Evolutionary conservation across 1,140 invertebrate genomes (phyloP), one percentile per base, ranked within the genome.

Genomic region (Lepidurus packardi): DNA sequence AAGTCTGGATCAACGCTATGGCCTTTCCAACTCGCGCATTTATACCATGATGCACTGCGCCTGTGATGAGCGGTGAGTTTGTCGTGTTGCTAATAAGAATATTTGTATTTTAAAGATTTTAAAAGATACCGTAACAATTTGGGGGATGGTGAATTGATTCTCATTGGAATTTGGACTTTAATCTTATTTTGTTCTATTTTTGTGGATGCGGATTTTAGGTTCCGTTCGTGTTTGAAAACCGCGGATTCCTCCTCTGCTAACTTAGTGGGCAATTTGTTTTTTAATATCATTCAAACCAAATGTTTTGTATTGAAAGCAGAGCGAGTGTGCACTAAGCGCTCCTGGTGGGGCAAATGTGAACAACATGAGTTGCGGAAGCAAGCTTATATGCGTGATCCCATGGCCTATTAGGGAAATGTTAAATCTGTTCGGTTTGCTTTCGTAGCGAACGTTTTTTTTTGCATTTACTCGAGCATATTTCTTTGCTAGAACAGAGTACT

Each of bases 241-340:
- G 91, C 93, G 0, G 89, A 90, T 79, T 93, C 94, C 0, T 91
- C 91, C 5, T 90, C 93, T 1, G 91, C 95, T 0, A 94, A 95
- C 83, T 89, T 97, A 79, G 94, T 98, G 81, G 95, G 96, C 2
- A 94, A 94, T 83, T 87, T 98, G 8, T 98, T 96, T 86, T 98
- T 98, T 88, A 96, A 97, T 84, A 88, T 97, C 0, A 90, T 97
- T 3, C 93, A 95, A 83, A 95, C 93, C 0, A 93, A 95, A 82
- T 98, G 95, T 83, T 98, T 98, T 85, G 89, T 93, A 1, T 85
- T 98, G 13, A 94, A 94, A 82, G 88, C 89, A 1, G 90, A 93
- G 79, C 90, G 90, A 80, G 86, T 91, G 1, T 97, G 95, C 85
- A 86, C 87, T 13, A 89, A 92, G 81, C 86, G 90, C 10, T 90